Percentiles rank a stretch among this genome's conserved stretches.
Conservation (phyloP, 1,140 invertebrate genomes). For the Drosophila seguyi region DNA sequence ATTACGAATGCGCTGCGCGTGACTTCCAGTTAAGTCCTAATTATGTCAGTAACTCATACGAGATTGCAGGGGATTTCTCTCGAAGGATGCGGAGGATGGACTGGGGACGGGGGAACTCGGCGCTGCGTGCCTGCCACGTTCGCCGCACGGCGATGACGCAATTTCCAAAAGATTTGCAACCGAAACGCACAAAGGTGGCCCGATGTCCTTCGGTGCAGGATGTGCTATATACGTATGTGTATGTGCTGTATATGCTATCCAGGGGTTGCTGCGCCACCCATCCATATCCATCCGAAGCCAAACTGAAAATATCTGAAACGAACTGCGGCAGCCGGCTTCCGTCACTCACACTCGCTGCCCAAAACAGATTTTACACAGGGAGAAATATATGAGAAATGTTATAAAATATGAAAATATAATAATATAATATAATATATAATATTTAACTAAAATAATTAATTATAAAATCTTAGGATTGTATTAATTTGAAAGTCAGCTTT, state of each 20-base stretch:
- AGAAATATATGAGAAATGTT: slow-evolving; percentile 1
- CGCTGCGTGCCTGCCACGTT: slow-evolving; percentile 75
- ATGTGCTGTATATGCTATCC: slow-evolving; percentile 5
- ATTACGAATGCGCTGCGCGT: slow-evolving; percentile 77
- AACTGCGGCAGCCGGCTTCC: slow-evolving; percentile 50
- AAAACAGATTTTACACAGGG: slow-evolving; percentile 65
- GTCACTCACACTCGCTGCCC: slow-evolving; percentile 52
- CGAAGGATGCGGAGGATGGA: slow-evolving; percentile 4
- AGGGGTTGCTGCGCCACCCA: slow-evolving; percentile 61
- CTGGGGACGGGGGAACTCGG: slow-evolving; percentile 21
- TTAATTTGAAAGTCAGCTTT: background rate
- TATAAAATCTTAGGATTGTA: background rate
- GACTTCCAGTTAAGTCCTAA: slow-evolving; percentile 81
- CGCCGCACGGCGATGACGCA: slow-evolving; percentile 68
- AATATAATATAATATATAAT: too few relatives aligned
- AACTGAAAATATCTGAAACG: slow-evolving; percentile 25
- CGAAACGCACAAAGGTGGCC: slow-evolving; percentile 63
- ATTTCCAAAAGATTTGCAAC: slow-evolving; percentile 76
- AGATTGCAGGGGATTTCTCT: slow-evolving; percentile 59
- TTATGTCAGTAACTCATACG: slow-evolving; percentile 81
- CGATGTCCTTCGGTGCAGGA: slow-evolving; percentile 42
- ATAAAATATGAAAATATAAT: too few relatives aligned
- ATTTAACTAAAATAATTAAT: too few relatives aligned
- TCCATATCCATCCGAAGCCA: slow-evolving; percentile 4
- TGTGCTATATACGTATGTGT: background rate